A percentile compares a stretch with the other conserved stretches of the same genome.
Evolutionary conservation across 2,797 vertebrate species (phyloP).

Genomic region (Okamejei kenojei): DNA sequence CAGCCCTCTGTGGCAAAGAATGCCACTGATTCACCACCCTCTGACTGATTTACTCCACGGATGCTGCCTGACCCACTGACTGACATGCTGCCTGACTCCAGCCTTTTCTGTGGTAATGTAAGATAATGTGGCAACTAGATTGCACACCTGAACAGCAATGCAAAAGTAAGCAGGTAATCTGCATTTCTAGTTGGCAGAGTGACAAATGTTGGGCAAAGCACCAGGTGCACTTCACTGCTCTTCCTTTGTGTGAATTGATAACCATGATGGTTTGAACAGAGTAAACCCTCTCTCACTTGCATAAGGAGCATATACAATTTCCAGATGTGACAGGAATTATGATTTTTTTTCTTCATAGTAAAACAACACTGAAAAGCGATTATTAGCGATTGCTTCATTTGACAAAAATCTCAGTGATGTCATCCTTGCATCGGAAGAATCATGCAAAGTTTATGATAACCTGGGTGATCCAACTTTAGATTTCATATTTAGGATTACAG

Average conservation of each 20-base stretch:
- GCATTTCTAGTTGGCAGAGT: background rate
- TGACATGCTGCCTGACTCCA: too few species aligned
- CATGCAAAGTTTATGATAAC: background rate
- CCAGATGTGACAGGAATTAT: background rate
- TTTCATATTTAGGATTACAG: background rate
- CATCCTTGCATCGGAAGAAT: background rate
- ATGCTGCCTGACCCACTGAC: too few species aligned
- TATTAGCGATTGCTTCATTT: background rate
- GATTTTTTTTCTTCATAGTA: background rate
- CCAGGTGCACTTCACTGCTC: background rate
- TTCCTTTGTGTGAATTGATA: background rate
- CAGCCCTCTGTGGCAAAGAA: too few species aligned
- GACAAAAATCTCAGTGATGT: background rate
- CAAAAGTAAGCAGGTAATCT: background rate
- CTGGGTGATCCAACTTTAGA: background rate
- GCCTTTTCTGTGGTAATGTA: background rate
- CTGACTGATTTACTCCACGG: too few species aligned
- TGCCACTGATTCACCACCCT: too few species aligned
- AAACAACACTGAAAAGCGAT: background rate
- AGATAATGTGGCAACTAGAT: background rate
- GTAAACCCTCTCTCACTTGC: background rate
- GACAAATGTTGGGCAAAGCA: background rate
- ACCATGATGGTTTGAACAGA: slow-evolving; percentile 4
- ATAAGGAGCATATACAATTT: background rate
- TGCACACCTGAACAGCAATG: background rate